Evolutionary conservation across 2,797 vertebrate genomes (phyloP).

Genomic region (Erithacus rubecula): DNA sequence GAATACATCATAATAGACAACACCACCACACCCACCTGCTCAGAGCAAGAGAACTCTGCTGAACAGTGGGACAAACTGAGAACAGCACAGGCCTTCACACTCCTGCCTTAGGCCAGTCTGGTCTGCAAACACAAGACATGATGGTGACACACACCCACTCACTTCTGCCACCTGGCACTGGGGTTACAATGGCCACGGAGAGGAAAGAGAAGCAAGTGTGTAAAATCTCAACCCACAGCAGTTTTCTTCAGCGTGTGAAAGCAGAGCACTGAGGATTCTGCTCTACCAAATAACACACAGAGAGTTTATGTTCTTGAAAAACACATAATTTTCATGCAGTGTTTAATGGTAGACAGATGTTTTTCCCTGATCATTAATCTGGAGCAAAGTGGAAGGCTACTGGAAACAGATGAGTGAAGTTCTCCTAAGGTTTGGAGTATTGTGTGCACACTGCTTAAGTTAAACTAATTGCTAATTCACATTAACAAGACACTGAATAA

Average conservation of each 20-base stretch:
- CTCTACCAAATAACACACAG: neutral
- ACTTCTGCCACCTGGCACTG: neutral
- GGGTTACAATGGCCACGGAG: neutral
- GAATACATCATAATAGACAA: neutral
- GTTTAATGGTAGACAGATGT: neutral
- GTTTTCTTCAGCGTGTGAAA: fast-evolving
- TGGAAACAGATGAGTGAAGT: neutral
- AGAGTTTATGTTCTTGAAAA: neutral
- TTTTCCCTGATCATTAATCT: neutral
- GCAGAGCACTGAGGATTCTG: neutral
- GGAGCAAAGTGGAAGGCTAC: neutral
- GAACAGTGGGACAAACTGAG: neutral
- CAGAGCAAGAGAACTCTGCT: neutral
- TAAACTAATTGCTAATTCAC: neutral
- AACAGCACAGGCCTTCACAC: neutral
- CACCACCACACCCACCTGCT: neutral
- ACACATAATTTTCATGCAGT: neutral
- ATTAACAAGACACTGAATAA: neutral
- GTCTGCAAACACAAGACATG: neutral
- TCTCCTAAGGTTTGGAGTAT: neutral
- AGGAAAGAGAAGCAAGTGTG: neutral
- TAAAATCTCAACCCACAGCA: neutral
- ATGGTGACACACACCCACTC: neutral
- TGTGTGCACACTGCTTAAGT: neutral
- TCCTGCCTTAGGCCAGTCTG: neutral